A percentile compares a stretch with the other conserved stretches of the same genome.
These are phyloP conservation scores for Esperia sulphurella DNA, from an alignment of 2,888 invertebrate genomes.

Conservation along the genomic window DNA sequence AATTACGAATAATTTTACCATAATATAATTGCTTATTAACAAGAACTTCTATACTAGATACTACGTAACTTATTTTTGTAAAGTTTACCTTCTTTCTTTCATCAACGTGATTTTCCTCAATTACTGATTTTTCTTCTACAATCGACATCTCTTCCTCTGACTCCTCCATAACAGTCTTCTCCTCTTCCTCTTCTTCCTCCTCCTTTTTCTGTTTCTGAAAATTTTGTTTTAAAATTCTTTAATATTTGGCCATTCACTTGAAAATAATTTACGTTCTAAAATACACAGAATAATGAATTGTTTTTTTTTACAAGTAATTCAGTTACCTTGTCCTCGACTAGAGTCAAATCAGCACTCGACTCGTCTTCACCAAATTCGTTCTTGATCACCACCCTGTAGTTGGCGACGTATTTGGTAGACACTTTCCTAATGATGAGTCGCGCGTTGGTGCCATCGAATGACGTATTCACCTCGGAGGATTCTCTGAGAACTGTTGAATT, in stretches of 20 bases:
- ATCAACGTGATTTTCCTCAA: conserved; percentile 74
- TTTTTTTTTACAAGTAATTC: neutral
- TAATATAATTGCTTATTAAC: neutral
- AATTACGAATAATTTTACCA: conserved; percentile 2
- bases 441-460: conserved; percentile 91
- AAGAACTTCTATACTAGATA: neutral
- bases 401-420: conserved; percentile 87
- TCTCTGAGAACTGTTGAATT: conserved; percentile 87
- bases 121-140: conserved; percentile 66
- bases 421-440: conserved; percentile 88
- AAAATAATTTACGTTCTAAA: neutral
- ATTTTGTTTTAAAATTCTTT: neutral
- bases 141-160: conserved; percentile 75
- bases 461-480: conserved; percentile 86
- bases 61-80: conserved; percentile 14
- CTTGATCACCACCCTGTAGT: conserved; percentile 90
- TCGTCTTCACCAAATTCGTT: conserved; percentile 96
- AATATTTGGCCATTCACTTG: neutral
- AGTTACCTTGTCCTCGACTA: conserved; percentile 80
- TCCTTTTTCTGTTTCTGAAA: conserved; percentile 76
- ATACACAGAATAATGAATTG: neutral
- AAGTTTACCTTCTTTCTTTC: conserved; percentile 61
- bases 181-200: conserved; percentile 53
- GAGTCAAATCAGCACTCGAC: conserved; percentile 90
- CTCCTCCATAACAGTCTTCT: conserved; percentile 67